Evolutionary conservation across 2,113 vertebrate genomes (phyloP).

Genomic region (Melanocharis versteri): DNA sequence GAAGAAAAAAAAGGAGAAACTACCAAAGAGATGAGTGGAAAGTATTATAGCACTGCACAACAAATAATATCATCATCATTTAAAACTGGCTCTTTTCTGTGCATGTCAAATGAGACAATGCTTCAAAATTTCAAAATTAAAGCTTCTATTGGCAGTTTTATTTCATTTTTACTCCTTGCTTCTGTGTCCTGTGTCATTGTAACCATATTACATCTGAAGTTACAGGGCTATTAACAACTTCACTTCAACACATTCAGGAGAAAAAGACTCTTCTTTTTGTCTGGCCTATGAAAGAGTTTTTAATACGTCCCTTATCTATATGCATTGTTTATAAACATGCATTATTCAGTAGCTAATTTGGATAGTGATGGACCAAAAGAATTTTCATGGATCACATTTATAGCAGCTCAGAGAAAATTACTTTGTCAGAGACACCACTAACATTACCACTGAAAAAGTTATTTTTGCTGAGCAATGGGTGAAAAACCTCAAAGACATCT

Average conservation of each 20-base stretch:
- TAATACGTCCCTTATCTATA: background rate
- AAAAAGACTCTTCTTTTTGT: background rate
- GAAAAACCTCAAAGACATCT: background rate
- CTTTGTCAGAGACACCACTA: background rate
- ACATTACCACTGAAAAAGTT: background rate
- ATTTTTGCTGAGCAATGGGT: background rate
- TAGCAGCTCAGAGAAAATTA: background rate
- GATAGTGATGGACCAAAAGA: background rate
- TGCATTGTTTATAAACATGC: background rate
- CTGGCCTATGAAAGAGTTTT: background rate
- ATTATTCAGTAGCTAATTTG: background rate
- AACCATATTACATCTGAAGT: background rate
- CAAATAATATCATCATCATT: background rate
- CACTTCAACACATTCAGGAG: background rate
- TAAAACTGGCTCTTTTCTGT: background rate
- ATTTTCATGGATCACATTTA: background rate
- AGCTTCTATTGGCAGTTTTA: background rate
- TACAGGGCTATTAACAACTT: background rate
- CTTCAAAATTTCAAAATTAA: background rate
- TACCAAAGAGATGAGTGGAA: background rate
- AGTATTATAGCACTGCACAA: background rate
- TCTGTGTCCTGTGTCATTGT: background rate
- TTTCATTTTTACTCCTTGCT: background rate
- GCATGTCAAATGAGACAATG: background rate
- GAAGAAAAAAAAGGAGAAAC: background rate